phyloP scores from a whole-genome alignment of 1,140 invertebrate genomes.

The Diorhabda carinulata region DNA sequence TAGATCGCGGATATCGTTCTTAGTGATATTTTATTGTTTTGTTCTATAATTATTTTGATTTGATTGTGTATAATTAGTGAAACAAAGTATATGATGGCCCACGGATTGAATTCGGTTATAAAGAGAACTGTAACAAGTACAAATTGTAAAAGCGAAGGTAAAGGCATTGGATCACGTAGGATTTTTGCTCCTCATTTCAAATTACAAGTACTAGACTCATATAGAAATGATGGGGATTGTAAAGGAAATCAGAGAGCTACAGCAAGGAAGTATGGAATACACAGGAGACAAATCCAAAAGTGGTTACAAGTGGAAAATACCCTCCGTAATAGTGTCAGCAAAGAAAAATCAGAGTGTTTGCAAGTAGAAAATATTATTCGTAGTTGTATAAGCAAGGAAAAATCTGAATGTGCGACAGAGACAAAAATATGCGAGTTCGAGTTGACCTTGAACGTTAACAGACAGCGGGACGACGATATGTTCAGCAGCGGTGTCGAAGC shows the following conservation, averaged over 20 bases:
- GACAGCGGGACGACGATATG: slow-evolving; percentile 43
- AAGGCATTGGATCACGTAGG: slow-evolving; percentile 67
- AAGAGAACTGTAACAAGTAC: slow-evolving; percentile 49
- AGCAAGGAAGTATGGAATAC: slow-evolving; percentile 81
- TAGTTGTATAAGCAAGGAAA: slow-evolving; percentile 55
- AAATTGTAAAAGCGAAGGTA: slow-evolving; percentile 47
- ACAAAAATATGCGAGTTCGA: slow-evolving; percentile 31
- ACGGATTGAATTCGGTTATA: slow-evolving; percentile 54
- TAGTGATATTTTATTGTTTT: slow-evolving; percentile 38
- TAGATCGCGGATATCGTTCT: slow-evolving; percentile 36
- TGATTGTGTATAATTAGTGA: slow-evolving; percentile 34
- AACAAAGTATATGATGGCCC: slow-evolving; percentile 51
- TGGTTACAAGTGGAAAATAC: slow-evolving; percentile 79
- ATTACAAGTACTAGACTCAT: slow-evolving; percentile 79
- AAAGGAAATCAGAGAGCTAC: slow-evolving; percentile 81
- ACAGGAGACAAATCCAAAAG: slow-evolving; percentile 81
- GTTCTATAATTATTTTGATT: slow-evolving; percentile 35
- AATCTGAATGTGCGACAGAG: slow-evolving; percentile 51
- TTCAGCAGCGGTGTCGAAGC: slow-evolving; percentile 26
- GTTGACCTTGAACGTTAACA: slow-evolving; percentile 34
- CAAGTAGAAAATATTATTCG: slow-evolving; percentile 73
- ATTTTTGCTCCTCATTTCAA: slow-evolving; percentile 84
- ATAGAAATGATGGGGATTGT: slow-evolving; percentile 75
- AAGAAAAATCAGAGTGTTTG: slow-evolving; percentile 57
- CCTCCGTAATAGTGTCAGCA: slow-evolving; percentile 61